Conservation (phyloP, 1,140 invertebrate species). For the Carposina sasakii region DNA sequence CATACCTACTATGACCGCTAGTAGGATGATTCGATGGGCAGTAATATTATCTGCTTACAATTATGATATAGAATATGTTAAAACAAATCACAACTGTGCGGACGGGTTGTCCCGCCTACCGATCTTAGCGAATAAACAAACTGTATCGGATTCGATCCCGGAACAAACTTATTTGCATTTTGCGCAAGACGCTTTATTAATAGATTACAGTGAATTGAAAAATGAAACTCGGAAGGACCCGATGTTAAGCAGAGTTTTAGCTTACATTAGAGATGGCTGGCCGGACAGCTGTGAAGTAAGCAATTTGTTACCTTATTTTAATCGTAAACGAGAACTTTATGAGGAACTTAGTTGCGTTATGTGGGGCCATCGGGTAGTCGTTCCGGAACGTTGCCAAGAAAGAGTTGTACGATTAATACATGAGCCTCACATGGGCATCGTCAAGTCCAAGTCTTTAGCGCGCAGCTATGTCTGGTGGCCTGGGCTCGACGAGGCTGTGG, state of each 20-base stretch:
- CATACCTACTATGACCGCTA: conserved; percentile 33
- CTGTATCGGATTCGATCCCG: conserved; percentile 19
- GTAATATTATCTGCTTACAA: conserved; percentile 27
- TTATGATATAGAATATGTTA: conserved; percentile 17
- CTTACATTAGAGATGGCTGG: conserved; percentile 7
- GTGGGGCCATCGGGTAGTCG: conserved; percentile 29
- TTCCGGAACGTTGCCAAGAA: conserved; percentile 20
- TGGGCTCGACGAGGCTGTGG: conserved; percentile 50
- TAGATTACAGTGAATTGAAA: conserved; percentile 5
- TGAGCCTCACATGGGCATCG: conserved; percentile 33
- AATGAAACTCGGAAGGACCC: background rate
- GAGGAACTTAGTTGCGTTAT: conserved; percentile 25
- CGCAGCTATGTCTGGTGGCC: conserved; percentile 58
- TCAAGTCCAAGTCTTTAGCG: conserved; percentile 29
- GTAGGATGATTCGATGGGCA: conserved; percentile 39
- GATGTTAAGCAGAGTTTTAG: background rate
- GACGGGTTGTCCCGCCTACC: conserved; percentile 13
- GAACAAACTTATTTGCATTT: conserved; percentile 6
- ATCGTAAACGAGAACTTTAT: conserved; percentile 15
- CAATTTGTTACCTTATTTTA: background rate
- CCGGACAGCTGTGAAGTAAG: background rate
- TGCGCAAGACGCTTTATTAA: background rate
- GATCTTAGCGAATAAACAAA: conserved; percentile 16
- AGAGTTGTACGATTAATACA: conserved; percentile 29
- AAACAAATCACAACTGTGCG: conserved; percentile 10